Conservation (phyloP, 1,140 invertebrate species). For the Harlomillsia oculata region DNA sequence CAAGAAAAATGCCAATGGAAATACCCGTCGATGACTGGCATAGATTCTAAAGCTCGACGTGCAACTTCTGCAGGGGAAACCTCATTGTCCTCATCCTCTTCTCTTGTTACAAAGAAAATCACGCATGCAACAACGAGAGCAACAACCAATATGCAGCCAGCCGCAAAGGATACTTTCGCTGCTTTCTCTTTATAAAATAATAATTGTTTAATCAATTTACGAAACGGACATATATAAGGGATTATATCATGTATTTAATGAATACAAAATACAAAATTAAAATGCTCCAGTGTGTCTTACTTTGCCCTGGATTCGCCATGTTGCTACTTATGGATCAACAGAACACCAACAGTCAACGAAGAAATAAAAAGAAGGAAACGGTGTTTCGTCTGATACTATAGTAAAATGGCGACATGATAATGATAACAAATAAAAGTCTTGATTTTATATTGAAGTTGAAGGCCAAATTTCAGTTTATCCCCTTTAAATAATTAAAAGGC, state of each 20-base stretch:
- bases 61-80: conserved; percentile 1
- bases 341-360: neutral
- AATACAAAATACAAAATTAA: no score
- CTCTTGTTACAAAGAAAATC: neutral
- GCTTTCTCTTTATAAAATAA: neutral
- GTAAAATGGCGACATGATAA: no score
- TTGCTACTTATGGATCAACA: no score
- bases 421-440: neutral
- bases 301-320: neutral
- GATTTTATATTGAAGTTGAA: neutral
- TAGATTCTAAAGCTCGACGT: neutral
- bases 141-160: neutral
- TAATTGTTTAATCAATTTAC: neutral
- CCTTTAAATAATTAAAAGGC: no score
- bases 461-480: neutral
- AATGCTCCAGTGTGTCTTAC: neutral
- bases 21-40: conserved; percentile 27
- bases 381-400: no score
- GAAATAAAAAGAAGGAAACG: neutral
- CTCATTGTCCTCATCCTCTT: neutral
- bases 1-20: neutral
- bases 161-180: neutral
- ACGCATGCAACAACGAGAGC: neutral
- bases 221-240: neutral
- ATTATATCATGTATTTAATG: neutral